Evolutionary conservation across 2,797 vertebrate species (phyloP).

Genomic region (Buceros bicornis): DNA sequence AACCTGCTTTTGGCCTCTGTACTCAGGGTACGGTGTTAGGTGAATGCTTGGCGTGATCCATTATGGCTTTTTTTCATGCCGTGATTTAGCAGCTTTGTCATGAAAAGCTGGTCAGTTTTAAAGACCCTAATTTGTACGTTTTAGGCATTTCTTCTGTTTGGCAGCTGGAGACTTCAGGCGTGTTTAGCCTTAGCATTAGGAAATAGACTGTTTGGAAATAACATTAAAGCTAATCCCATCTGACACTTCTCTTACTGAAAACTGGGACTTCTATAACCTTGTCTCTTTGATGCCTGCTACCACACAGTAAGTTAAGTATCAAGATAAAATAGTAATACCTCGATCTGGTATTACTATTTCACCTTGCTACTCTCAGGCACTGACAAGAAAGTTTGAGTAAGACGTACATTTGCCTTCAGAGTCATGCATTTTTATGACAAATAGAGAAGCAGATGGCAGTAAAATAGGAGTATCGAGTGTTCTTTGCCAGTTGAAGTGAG

Average conservation of each 20-base stretch:
- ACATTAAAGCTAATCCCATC: not conserved
- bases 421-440: not conserved
- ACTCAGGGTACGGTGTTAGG: not conserved
- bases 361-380: not conserved
- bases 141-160: not conserved
- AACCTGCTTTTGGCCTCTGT: not conserved
- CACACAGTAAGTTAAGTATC: not conserved
- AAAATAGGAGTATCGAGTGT: not conserved
- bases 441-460: not conserved
- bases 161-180: not conserved
- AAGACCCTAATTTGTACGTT: not conserved
- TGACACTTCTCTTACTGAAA: not conserved
- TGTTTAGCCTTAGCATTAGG: not conserved
- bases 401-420: not conserved
- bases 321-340: not conserved
- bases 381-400: not conserved
- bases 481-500: constrained; percentile 7
- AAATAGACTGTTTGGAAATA: not conserved
- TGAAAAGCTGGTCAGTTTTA: not conserved
- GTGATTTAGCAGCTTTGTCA: not conserved
- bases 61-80: not conserved
- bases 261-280: not conserved
- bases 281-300: not conserved
- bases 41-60: not conserved
- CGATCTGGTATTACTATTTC: not conserved